Evolutionary conservation across 2,888 invertebrate species (phyloP).

Genomic region (Merodon equestris): DNA sequence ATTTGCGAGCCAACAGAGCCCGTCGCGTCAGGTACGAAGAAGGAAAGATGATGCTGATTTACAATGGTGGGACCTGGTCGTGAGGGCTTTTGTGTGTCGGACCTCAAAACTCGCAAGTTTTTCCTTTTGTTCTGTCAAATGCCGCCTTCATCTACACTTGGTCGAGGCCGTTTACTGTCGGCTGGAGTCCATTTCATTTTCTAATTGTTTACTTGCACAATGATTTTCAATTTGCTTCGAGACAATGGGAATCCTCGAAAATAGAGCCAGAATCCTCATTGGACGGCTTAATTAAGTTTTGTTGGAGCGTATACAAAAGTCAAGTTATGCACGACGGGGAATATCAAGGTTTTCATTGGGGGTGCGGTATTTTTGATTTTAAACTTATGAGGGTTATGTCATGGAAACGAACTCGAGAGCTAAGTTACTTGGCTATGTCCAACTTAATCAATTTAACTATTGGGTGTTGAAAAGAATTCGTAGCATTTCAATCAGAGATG

Average conservation of each 20-base stretch:
- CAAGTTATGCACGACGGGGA: too few relatives aligned
- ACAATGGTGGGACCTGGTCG: slow-evolving; percentile 15
- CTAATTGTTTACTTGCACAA: slow-evolving; percentile 66
- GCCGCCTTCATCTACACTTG: slow-evolving; percentile 56
- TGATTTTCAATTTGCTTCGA: slow-evolving; percentile 63
- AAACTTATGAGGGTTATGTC: too few relatives aligned
- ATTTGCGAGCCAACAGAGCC: too few relatives aligned
- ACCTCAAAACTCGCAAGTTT: slow-evolving; percentile 32
- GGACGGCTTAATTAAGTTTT: slow-evolving; percentile 67
- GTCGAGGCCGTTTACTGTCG: slow-evolving; percentile 54
- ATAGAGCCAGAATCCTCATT: slow-evolving; percentile 61
- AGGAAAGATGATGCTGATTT: slow-evolving; percentile 3
- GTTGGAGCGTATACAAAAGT: slow-evolving; percentile 57
- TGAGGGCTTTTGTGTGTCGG: slow-evolving; percentile 47
- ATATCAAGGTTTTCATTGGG: too few relatives aligned
- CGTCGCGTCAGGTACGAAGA: slow-evolving; percentile 2
- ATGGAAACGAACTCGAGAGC: too few relatives aligned
- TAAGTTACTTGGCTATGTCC: too few relatives aligned
- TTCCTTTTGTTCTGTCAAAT: slow-evolving; percentile 59
- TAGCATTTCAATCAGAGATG: too few relatives aligned
- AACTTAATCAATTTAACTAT: too few relatives aligned
- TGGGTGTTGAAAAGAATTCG: too few relatives aligned
- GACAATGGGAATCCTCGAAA: slow-evolving; percentile 65
- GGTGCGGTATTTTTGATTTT: too few relatives aligned
- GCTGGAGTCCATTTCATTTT: slow-evolving; percentile 31